Evolutionary conservation across 2,797 vertebrate species (phyloP).

Genomic region (Propithecus perrieri): DNA sequence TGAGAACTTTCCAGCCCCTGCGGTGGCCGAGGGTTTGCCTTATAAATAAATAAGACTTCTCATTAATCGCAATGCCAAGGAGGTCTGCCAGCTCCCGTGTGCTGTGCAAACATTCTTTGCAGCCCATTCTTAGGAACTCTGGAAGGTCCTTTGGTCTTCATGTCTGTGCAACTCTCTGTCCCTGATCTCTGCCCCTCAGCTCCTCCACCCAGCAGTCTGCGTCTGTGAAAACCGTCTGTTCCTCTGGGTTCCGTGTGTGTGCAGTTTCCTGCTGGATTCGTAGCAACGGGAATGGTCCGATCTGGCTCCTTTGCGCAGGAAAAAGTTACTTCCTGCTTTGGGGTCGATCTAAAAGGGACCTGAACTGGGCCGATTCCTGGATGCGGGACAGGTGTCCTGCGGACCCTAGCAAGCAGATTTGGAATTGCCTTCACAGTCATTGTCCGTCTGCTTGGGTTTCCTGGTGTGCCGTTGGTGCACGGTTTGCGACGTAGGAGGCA

Average conservation of each 20-base stretch:
- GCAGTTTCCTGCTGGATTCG: neutral
- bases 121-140: neutral
- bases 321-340: neutral
- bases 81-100: no score
- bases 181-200: neutral
- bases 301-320: neutral
- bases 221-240: neutral
- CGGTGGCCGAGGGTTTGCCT: neutral
- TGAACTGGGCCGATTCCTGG: accelerated
- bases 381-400: accelerated
- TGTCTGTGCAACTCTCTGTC: no score
- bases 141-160: neutral
- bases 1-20: neutral
- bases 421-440: no score
- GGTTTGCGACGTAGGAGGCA: neutral
- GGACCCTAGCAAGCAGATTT: neutral
- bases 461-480: no score
- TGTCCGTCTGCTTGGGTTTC: neutral
- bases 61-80: neutral
- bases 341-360: neutral
- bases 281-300: neutral
- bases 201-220: neutral
- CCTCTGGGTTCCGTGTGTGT: neutral
- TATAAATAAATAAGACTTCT: neutral
- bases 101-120: neutral